Conservation (phyloP, 2,113 vertebrate genomes). For the Mugil cephalus region DNA sequence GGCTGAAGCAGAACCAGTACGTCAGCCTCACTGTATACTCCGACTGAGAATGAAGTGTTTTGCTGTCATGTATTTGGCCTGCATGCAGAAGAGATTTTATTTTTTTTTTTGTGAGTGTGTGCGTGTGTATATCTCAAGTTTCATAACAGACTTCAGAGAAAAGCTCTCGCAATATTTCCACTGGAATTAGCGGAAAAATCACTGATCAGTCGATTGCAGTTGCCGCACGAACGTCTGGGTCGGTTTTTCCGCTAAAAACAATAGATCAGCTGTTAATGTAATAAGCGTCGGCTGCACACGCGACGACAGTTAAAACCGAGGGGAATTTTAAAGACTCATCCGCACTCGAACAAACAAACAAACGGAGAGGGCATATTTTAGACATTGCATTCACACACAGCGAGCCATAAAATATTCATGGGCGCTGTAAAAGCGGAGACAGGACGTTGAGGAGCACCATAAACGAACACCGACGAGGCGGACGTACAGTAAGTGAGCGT, state of each 20-base stretch:
- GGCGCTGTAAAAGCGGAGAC: constrained; percentile 45
- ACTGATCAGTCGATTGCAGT: not conserved
- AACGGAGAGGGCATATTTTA: constrained; percentile 40
- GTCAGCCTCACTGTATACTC: constrained; percentile 37
- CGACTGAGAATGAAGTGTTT: constrained; percentile 19
- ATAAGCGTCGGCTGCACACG: not conserved
- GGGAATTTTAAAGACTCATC: constrained; percentile 2
- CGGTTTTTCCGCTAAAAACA: not conserved
- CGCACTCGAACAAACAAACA: constrained; percentile 59
- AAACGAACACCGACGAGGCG: constrained; percentile 37
- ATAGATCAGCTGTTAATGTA: not conserved
- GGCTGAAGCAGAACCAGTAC: constrained; percentile 30
- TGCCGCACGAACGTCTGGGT: not conserved
- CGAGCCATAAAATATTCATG: constrained; percentile 61
- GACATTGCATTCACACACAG: constrained; percentile 26
- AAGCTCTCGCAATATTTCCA: constrained; percentile 9
- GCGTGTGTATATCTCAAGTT: not conserved
- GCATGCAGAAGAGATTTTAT: not conserved
- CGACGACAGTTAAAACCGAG: not conserved
- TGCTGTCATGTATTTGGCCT: constrained; percentile 19
- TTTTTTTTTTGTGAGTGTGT: too few species aligned
- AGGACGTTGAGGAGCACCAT: constrained; percentile 34
- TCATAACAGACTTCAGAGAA: constrained; percentile 1
- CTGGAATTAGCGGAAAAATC: not conserved
- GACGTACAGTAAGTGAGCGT: not conserved